Percentiles rank a stretch among this genome's conserved stretches.
phyloP scores from a whole-genome alignment of 2,888 invertebrate genomes.

The Esperia sulphurella region DNA sequence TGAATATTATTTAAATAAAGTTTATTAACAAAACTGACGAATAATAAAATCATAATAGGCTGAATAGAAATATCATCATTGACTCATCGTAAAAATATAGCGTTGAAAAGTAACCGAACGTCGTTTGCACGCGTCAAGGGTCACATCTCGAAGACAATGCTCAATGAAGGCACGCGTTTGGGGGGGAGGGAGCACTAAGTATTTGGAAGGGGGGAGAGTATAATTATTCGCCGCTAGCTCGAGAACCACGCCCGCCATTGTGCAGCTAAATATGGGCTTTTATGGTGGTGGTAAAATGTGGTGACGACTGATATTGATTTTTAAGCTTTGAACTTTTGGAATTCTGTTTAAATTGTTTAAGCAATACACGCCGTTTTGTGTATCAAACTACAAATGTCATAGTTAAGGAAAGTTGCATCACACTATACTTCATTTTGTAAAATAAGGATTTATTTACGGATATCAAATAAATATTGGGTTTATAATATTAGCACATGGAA shows the following conservation, averaged over 20 bases:
- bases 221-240: constrained; percentile 70
- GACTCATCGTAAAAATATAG: neutral
- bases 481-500: too few relatives aligned
- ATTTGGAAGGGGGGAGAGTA: constrained; percentile 30
- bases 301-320: neutral
- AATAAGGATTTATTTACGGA: too few relatives aligned
- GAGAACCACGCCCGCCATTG: constrained; percentile 73
- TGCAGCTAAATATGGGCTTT: constrained; percentile 56
- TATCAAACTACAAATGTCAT: too few relatives aligned
- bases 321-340: too few relatives aligned
- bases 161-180: constrained; percentile 52
- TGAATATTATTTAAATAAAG: too few relatives aligned
- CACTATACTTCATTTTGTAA: too few relatives aligned
- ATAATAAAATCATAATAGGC: too few relatives aligned
- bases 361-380: too few relatives aligned
- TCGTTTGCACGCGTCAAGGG: constrained; percentile 38
- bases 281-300: constrained; percentile 24
- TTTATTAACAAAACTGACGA: too few relatives aligned
- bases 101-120: neutral
- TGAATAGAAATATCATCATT: too few relatives aligned
- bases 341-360: neutral
- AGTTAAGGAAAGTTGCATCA: too few relatives aligned
- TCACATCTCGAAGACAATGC: constrained; percentile 69
- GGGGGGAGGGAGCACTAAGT: constrained; percentile 24
- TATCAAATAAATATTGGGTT: too few relatives aligned